phyloP scores from a whole-genome alignment of 2,797 vertebrate genomes.

The Lagocephalus sceleratus region DNA sequence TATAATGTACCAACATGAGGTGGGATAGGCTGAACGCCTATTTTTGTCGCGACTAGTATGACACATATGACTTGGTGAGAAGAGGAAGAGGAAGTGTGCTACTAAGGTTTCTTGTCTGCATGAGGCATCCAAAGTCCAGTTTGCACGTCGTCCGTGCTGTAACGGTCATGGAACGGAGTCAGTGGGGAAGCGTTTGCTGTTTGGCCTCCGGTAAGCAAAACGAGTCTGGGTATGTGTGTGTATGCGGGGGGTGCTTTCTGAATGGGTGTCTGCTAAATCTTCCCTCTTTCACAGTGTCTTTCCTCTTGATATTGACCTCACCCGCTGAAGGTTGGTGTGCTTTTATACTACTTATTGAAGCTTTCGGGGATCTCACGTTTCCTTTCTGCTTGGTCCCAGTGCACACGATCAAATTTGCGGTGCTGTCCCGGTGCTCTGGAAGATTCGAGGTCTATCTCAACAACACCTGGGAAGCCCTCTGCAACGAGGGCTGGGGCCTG shows the following conservation, averaged over 20 bases:
- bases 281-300: conserved; percentile 3
- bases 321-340: conserved; percentile 9
- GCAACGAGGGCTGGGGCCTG: background rate
- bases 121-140: background rate
- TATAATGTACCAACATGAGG: too few species aligned
- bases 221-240: too few species aligned
- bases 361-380: background rate
- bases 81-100: too few species aligned
- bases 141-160: background rate
- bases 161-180: background rate
- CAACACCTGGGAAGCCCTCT: background rate
- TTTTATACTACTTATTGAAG: background rate
- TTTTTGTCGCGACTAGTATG: too few species aligned
- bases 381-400: background rate
- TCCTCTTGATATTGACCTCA: background rate
- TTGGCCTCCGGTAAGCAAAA: conserved; percentile 8
- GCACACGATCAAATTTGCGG: background rate
- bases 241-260: too few species aligned
- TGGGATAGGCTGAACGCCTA: too few species aligned
- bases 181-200: background rate
- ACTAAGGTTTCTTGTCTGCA: too few species aligned
- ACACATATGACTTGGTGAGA: too few species aligned
- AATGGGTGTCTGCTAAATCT: too few species aligned
- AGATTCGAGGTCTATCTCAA: background rate
- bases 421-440: background rate